phyloP scores from a whole-genome alignment of 2,113 vertebrate species.

The Mustela lutreola region DNA sequence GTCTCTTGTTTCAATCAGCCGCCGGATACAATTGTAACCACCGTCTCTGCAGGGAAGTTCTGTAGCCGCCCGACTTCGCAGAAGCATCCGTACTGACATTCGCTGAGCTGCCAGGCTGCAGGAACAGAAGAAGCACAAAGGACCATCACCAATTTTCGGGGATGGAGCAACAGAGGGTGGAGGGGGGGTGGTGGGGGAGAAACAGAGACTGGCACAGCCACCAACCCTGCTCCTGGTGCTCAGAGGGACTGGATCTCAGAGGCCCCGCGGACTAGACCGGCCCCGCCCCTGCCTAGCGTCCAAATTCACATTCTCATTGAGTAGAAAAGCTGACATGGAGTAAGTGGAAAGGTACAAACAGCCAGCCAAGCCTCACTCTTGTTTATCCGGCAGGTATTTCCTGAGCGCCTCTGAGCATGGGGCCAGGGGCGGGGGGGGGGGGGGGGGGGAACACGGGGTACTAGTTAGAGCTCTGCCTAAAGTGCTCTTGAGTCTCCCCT shows the following conservation, averaged over 20 bases:
- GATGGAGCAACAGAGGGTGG: not conserved
- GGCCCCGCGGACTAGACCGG: not conserved
- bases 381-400: fast-evolving
- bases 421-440: no score
- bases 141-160: not conserved
- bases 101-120: not conserved
- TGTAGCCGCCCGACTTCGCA: fast-evolving
- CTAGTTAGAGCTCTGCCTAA: not conserved
- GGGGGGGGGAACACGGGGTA: fast-evolving
- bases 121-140: not conserved
- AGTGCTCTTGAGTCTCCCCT: fast-evolving
- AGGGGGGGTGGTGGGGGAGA: not conserved
- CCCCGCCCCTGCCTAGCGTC: fast-evolving
- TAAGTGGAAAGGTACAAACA: no score
- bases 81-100: fast-evolving
- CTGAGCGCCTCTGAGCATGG: not conserved
- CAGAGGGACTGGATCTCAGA: not conserved
- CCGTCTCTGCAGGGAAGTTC: not conserved
- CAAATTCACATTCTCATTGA: not conserved
- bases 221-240: fast-evolving
- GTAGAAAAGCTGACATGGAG: fast-evolving
- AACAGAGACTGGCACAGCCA: not conserved
- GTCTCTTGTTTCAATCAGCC: no score
- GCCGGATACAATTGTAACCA: fast-evolving
- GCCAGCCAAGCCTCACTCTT: fast-evolving